These are phyloP conservation scores for Belonocnema kinseyi DNA, from an alignment of 1,140 invertebrate genomes.

Conservation along the genomic window DNA sequence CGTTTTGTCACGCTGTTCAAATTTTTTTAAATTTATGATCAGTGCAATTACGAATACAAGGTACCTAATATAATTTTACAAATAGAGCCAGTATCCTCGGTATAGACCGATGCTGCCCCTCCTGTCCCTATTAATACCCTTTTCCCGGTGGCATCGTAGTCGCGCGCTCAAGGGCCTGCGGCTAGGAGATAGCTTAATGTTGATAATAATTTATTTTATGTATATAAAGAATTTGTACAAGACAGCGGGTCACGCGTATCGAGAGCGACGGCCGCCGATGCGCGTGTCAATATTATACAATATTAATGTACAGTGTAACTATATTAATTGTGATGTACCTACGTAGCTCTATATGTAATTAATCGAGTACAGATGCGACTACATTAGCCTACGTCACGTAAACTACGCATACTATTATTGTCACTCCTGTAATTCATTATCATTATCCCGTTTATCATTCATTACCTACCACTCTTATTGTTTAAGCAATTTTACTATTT, in stretches of 20 bases:
- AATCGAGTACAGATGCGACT: slow-evolving; percentile 56
- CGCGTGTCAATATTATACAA: slow-evolving; percentile 60
- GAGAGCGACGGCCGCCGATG: slow-evolving; percentile 45
- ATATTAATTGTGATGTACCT: slow-evolving; percentile 75
- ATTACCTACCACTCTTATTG: slow-evolving; percentile 49
- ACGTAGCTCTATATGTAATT: slow-evolving; percentile 70
- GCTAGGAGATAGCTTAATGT: slow-evolving; percentile 69
- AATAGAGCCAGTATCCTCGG: slow-evolving; percentile 72
- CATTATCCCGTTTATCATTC: slow-evolving; percentile 47
- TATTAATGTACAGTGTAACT: slow-evolving; percentile 76
- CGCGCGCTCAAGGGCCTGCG: slow-evolving; percentile 37
- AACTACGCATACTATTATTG: slow-evolving; percentile 46
- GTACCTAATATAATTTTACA: slow-evolving; percentile 74
- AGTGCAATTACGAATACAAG: slow-evolving; percentile 71
- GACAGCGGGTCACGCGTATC: slow-evolving; percentile 54
- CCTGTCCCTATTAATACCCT: neutral
- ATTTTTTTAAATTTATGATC: slow-evolving; percentile 62
- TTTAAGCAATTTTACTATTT: slow-evolving; percentile 53
- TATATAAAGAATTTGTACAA: slow-evolving; percentile 74
- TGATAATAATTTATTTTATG: slow-evolving; percentile 76
- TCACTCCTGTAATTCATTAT: slow-evolving; percentile 53
- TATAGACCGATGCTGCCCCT: slow-evolving; percentile 31
- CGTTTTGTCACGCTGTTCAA: slow-evolving; percentile 36
- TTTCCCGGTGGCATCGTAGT: slow-evolving; percentile 34
- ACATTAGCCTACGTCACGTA: slow-evolving; percentile 49